These are phyloP conservation scores for Meiosimyza platycephala DNA, from an alignment of 2,888 invertebrate genomes.

Conservation along the genomic window DNA sequence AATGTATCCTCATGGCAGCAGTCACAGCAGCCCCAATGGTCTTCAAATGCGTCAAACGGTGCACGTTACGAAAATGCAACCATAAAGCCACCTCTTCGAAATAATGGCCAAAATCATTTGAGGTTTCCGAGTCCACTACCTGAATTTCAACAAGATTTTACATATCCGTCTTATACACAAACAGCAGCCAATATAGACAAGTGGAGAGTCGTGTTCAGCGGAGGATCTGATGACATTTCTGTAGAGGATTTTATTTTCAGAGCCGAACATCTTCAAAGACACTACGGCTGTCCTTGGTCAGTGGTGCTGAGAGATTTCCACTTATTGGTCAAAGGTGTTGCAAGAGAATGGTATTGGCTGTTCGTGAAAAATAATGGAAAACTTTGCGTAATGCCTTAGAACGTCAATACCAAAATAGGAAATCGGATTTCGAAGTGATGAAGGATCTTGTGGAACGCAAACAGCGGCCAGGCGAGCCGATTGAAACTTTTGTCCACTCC, in stretches of 20 bases:
- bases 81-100: no score
- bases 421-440: conserved; percentile 26
- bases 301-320: conserved; percentile 28
- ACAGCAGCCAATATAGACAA: no score
- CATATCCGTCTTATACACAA: no score
- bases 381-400: background rate
- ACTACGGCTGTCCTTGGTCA: conserved; percentile 14
- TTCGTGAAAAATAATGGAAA: conserved; percentile 6
- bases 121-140: no score
- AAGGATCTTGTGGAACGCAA: conserved; percentile 18
- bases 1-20: no score
- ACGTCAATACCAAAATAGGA: background rate
- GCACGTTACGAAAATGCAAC: no score
- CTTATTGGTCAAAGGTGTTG: conserved; percentile 15
- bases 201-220: no score
- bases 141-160: no score
- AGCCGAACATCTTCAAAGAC: conserved; percentile 18
- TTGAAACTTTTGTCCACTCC: conserved; percentile 20
- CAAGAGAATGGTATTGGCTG: conserved; percentile 33
- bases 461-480: conserved; percentile 9
- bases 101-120: no score
- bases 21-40: no score
- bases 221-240: no score
- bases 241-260: conserved; percentile 33
- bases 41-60: background rate